Percentiles rank a stretch among this genome's conserved stretches.
Conservation (phyloP, 2,888 invertebrate species). For the Dicycla oo region DNA sequence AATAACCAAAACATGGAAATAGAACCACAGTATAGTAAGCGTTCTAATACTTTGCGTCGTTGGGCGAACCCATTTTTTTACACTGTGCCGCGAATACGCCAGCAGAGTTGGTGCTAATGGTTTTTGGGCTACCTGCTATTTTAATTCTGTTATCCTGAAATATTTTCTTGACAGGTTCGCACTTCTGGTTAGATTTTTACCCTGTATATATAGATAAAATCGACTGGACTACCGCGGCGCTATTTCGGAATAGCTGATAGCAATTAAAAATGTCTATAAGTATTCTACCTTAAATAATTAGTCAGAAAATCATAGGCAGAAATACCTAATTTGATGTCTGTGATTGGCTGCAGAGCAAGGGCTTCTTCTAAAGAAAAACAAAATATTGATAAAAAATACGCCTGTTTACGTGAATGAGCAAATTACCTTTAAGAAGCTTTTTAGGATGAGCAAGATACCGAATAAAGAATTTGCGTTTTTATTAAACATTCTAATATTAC, state of each 20-base stretch:
- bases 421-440: not conserved
- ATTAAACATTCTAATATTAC: slow-evolving; percentile 20
- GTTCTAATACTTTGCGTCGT: slow-evolving; percentile 21
- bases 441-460: not conserved
- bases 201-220: not conserved
- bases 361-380: not conserved
- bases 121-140: slow-evolving; percentile 42
- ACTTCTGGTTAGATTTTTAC: slow-evolving; percentile 14
- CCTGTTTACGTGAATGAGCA: not conserved
- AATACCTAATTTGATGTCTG: not conserved
- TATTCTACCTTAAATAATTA: not conserved
- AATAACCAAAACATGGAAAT: slow-evolving; percentile 49
- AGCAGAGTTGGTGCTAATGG: slow-evolving; percentile 42
- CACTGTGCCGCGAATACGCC: slow-evolving; percentile 4
- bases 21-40: slow-evolving; percentile 28
- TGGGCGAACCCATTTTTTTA: slow-evolving; percentile 31
- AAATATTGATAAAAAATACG: not conserved
- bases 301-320: not conserved
- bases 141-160: slow-evolving; percentile 37
- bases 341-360: not conserved
- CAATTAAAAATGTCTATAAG: not conserved
- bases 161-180: slow-evolving; percentile 17
- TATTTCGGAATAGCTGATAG: not conserved
- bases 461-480: slow-evolving; percentile 24
- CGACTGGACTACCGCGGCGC: too few relatives aligned